Base-by-base conservation (phyloP, 2,797 vertebrate genomes). In the Enoplosus armatus region DNA sequence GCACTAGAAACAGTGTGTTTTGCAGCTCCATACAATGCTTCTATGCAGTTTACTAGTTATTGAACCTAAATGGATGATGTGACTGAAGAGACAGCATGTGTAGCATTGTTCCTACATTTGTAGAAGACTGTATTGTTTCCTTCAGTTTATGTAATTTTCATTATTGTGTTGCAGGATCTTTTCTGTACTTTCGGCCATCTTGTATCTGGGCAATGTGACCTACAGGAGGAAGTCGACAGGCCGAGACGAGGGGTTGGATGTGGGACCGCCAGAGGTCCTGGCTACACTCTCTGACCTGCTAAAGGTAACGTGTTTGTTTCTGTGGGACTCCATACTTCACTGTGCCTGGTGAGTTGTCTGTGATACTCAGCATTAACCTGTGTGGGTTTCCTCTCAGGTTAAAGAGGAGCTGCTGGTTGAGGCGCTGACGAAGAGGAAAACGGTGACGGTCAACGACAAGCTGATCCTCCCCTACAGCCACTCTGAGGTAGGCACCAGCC, bases 371-470 rank as follows among this genome's bases (percentile, higher is more conserved):
- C 72, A 65, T 79, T 80, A 26, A 85, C n/a, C 10, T 48, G 3
- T 65, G 48, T 73, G 41, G 9, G 20, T 73, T 78, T 16, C 29
- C 5, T 72, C 72, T 68, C 74, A 99, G 98, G 98, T 99, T 53
- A 97, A 97, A 85, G 95, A 97, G 71, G 97, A 98, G 93, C 93
- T 98, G 92, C 90, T 99, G 72, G 97, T 99, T 4, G 98, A 99
- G 89, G 98, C 99, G 1, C 93, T 99, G 82, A 99, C 98, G 0
- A 98, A 99, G 89, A 97, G 98, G 95, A 99, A 99, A 96, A 98
- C 98, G 0, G 97, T 99, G 93, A 99, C 98, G 0, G 97, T 96
- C 81, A 99, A 99, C 0, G 98, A 99, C 94, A 99, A 98, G 84
- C 96, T 99, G 79, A 99, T 99, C 87, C 96, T 99, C 68, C 95